Conservation (phyloP, 2,888 invertebrate species). For the Adelognathus sp. region DNA sequence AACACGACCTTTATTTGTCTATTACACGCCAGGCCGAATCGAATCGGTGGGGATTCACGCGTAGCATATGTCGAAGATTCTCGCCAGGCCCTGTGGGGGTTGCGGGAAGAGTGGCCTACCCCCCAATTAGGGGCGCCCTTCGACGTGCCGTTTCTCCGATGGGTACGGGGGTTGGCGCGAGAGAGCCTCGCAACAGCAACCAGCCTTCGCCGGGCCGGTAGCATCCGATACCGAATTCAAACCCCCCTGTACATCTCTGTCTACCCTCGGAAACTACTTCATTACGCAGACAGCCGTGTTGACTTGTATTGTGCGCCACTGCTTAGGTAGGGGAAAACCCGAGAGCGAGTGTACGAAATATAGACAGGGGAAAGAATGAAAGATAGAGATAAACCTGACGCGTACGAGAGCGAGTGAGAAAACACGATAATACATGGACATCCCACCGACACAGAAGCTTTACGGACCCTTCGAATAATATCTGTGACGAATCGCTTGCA, state of each 20-base stretch:
- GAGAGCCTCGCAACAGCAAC: conserved; percentile 25
- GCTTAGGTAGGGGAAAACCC: conserved; percentile 28
- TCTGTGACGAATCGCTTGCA: conserved; percentile 81
- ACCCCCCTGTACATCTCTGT: conserved; percentile 57
- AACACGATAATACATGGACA: conserved; percentile 3
- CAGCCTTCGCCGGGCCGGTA: conserved; percentile 8
- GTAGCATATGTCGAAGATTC: conserved; percentile 79
- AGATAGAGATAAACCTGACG: conserved; percentile 5
- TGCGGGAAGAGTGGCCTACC: conserved; percentile 75
- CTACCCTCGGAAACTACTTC: conserved; percentile 80
- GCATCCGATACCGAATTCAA: conserved; percentile 28
- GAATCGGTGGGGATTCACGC: conserved; percentile 76
- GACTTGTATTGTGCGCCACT: conserved; percentile 79
- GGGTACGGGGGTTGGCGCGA: conserved; percentile 10
- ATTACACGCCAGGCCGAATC: conserved; percentile 75
- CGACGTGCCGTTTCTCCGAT: conserved; percentile 63
- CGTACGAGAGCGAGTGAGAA: conserved; percentile 27
- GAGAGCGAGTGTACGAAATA: conserved; percentile 23
- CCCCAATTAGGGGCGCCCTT: conserved; percentile 79
- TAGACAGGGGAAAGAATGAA: conserved; percentile 11
- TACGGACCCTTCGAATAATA: conserved; percentile 75
- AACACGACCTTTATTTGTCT: conserved; percentile 79
- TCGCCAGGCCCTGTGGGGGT: conserved; percentile 61
- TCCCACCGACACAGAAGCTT: conserved; percentile 1
- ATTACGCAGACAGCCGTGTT: conserved; percentile 81